These are phyloP conservation scores for Flexamia atlantica DNA, from an alignment of 2,888 invertebrate species.

Conservation along the genomic window DNA sequence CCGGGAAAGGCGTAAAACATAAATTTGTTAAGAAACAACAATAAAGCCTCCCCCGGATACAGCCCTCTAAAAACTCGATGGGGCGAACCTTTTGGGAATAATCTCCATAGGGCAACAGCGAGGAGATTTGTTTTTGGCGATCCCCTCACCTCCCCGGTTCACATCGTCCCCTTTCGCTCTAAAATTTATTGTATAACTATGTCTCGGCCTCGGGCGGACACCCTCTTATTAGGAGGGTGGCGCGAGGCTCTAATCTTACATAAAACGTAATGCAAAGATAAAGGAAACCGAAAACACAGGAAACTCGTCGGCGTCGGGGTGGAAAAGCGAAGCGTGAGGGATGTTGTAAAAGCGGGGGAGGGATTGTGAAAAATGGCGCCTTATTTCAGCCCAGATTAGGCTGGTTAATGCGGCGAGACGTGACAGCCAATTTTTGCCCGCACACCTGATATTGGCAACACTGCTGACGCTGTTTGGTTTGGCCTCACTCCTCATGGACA, in stretches of 20 bases:
- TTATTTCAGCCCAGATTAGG: slow-evolving; percentile 52
- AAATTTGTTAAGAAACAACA: slow-evolving; percentile 62
- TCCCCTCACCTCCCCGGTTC: slow-evolving; percentile 58
- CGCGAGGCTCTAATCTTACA: slow-evolving; percentile 46
- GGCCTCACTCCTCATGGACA: too few species aligned
- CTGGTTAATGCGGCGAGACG: slow-evolving; percentile 39
- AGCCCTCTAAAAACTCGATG: slow-evolving; percentile 56
- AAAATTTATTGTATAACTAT: slow-evolving; percentile 62
- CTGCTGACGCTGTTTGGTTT: neutral
- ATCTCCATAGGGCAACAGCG: slow-evolving; percentile 62
- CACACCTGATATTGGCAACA: slow-evolving; percentile 49
- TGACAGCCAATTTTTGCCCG: slow-evolving; percentile 40
- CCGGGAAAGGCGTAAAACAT: slow-evolving; percentile 60
- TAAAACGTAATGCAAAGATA: slow-evolving; percentile 59
- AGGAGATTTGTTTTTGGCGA: slow-evolving; percentile 64
- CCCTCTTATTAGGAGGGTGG: slow-evolving; percentile 48
- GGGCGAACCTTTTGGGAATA: slow-evolving; percentile 63
- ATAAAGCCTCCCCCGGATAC: slow-evolving; percentile 55
- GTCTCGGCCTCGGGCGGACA: slow-evolving; percentile 27
- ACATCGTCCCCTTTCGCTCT: slow-evolving; percentile 48
- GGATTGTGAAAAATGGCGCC: slow-evolving; percentile 66
- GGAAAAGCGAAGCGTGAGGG: slow-evolving; percentile 59
- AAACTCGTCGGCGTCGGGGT: slow-evolving; percentile 11
- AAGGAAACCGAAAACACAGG: slow-evolving; percentile 46
- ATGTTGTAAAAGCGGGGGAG: slow-evolving; percentile 68